Base-by-base conservation (phyloP, 1,140 invertebrate genomes). In the Euschistus heros region DNA sequence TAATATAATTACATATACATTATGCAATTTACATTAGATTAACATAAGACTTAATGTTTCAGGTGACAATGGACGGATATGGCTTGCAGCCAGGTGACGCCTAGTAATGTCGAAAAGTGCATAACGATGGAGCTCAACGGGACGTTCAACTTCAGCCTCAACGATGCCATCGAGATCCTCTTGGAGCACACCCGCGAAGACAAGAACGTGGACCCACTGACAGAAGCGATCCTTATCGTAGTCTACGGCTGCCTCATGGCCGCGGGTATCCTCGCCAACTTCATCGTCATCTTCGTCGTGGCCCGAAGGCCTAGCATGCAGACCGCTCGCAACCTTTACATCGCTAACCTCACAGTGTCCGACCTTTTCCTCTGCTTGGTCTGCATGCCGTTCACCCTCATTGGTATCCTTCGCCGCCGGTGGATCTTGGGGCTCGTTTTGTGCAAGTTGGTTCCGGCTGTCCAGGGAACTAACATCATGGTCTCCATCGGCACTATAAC, bases 401-500 rank as follows among this genome's bases (percentile, higher is more conserved):
- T 81, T 20, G 68, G 68, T 20, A 62, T 77, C n/a, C 67, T 78
- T n/a, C 67, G 68, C 26, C 30, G 67, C 44, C 67, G 72, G 27
- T 78, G 76, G 76, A 73, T 71, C 1, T 68, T 78, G 18, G 76
- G 76, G 0, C 30, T 66, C 15, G 65, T 79, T 64, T 76, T 83
- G 69, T 84, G 81, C 71, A 82, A 83, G 72, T 72, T 82, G 44
- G 76, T 80, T 18, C 79, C 80, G 4, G 78, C 74, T n/a, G 65
- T 76, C 0, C 69, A 71, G 42, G 81, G 80, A 7, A 78, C 79
- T 22, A 83, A 82, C 69, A 78, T 84, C 15, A 80, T 82, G 67
- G 80, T 83, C 5, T 81, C 81, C 0, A 79, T 81, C 7, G 79
- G 80, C 18, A 82, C 81, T 60, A 82, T 84, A 30, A 81, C 80